A percentile compares a stretch with the other conserved stretches of the same genome.
Evolutionary conservation across 2,113 vertebrate genomes (phyloP).

Genomic region (Ciconia boyciana): DNA sequence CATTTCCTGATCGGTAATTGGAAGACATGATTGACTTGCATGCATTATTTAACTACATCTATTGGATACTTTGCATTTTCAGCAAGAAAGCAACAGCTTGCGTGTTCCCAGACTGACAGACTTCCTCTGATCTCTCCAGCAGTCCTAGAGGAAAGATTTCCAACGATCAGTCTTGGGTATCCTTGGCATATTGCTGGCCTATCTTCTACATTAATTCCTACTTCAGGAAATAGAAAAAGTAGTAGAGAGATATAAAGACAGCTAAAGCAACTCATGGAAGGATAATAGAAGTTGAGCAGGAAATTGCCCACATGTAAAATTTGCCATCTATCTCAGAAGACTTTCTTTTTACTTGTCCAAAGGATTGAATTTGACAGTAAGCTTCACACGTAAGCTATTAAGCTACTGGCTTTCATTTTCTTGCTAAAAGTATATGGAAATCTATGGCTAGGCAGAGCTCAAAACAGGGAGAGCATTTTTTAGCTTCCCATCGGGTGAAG

Average conservation of each 20-base stretch:
- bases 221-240: neutral
- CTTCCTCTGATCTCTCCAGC: neutral
- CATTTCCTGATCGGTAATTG: neutral
- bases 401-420: neutral
- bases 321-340: neutral
- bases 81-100: neutral
- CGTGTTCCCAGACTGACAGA: fast-evolving
- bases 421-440: neutral
- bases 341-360: neutral
- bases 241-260: neutral
- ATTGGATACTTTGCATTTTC: neutral
- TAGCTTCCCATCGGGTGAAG: fast-evolving
- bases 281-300: neutral
- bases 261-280: neutral
- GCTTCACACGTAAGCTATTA: neutral
- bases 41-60: neutral
- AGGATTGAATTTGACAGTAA: neutral
- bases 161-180: fast-evolving
- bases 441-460: neutral
- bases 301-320: neutral
- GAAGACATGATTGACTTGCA: neutral
- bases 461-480: neutral
- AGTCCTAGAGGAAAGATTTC: neutral
- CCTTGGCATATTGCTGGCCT: fast-evolving
- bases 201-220: neutral